Conservation (phyloP, 2,113 vertebrate genomes). For the Myrmecobius fasciatus region DNA sequence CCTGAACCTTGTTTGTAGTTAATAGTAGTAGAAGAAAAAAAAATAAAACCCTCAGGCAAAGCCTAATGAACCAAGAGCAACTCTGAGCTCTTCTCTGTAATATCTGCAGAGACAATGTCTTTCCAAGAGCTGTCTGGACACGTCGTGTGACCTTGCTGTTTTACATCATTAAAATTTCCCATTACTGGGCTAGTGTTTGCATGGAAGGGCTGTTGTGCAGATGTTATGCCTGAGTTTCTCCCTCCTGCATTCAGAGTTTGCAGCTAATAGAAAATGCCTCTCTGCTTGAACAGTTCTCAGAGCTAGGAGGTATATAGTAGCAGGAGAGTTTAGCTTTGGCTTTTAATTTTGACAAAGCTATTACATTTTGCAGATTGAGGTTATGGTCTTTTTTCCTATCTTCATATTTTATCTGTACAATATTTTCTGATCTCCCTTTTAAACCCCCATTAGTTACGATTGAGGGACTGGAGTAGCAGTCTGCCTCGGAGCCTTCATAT, state of each 20-base stretch:
- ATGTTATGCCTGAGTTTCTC: conserved; percentile 63
- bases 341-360: conserved; percentile 81
- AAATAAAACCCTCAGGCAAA: conserved; percentile 82
- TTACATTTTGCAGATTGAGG: conserved; percentile 75
- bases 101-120: conserved; percentile 76
- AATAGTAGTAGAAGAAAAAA: conserved; percentile 74
- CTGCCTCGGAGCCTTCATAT: conserved; percentile 47
- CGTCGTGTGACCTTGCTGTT: conserved; percentile 82
- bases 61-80: conserved; percentile 84
- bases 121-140: conserved; percentile 79
- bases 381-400: conserved; percentile 75
- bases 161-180: conserved; percentile 75
- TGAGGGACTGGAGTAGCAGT: conserved; percentile 64
- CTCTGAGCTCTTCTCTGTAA: conserved; percentile 77
- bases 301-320: conserved; percentile 68
- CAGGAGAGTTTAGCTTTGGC: conserved; percentile 68
- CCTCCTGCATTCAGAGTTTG: conserved; percentile 57
- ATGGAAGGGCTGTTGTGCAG: conserved; percentile 74
- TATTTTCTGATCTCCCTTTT: conserved; percentile 76
- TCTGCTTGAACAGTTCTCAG: conserved; percentile 67
- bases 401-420: conserved; percentile 75
- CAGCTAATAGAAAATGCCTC: conserved; percentile 77
- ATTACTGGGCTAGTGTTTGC: conserved; percentile 66
- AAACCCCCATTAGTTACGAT: conserved; percentile 60
- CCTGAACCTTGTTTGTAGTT: conserved; percentile 83